Conservation (phyloP, 2,113 vertebrate species). For the Amazona guildingii region DNA sequence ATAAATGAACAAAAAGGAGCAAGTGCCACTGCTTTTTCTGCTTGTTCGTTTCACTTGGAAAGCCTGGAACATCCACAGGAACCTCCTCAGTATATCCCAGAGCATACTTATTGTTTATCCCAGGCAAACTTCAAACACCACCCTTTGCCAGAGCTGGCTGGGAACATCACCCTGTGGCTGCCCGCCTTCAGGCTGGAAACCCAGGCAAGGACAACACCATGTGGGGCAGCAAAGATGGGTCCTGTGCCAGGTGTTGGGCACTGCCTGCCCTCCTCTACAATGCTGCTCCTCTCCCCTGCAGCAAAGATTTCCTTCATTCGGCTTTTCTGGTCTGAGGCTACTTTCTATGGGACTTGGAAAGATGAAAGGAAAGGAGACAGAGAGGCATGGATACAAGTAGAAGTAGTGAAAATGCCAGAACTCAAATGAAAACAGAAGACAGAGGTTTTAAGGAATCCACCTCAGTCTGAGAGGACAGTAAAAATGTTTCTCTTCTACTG, state of each 20-base stretch:
- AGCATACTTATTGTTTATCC: not conserved
- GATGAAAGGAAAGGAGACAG: not conserved
- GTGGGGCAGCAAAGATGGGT: fast-evolving
- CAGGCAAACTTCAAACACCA: not conserved
- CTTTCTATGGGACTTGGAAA: not conserved
- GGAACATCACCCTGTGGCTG: not conserved
- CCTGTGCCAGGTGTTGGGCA: not conserved
- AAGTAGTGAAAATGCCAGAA: not conserved
- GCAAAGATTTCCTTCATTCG: not conserved
- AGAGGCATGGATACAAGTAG: not conserved
- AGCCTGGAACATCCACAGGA: conserved; percentile 3
- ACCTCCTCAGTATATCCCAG: not conserved
- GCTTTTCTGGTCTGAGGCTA: not conserved
- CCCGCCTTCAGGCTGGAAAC: not conserved
- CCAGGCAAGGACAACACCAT: fast-evolving
- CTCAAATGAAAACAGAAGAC: not conserved
- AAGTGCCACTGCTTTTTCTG: not conserved
- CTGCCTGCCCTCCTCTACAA: fast-evolving
- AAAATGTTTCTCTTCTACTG: not conserved
- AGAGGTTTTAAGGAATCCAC: not conserved
- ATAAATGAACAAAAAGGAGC: not conserved
- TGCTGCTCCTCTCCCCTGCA: not conserved
- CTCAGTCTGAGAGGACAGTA: not conserved
- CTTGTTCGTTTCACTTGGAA: not conserved
- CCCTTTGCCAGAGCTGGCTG: conserved; percentile 25